Conservation (phyloP, 2,113 vertebrate genomes). For the Ictalurus punctatus region DNA sequence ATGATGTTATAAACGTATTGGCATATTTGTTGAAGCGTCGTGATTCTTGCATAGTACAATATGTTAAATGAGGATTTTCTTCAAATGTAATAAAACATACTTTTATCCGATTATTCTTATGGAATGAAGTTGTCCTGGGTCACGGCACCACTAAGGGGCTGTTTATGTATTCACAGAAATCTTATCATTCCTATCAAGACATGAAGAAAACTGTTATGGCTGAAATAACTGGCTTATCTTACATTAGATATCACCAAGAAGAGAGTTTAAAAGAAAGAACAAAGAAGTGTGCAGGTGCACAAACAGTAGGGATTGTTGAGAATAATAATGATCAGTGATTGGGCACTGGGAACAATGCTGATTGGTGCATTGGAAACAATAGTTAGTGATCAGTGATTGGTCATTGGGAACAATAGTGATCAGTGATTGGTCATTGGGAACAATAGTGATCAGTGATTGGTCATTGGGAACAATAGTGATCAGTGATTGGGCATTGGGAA, state of each 20-base stretch:
- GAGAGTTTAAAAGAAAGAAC: not conserved
- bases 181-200: not conserved
- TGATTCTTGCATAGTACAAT: too few species aligned
- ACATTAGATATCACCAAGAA: not conserved
- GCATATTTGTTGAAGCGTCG: not conserved
- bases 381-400: not conserved
- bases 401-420: not conserved
- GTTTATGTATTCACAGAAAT: not conserved
- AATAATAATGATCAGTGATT: not conserved
- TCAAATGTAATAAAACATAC: not conserved
- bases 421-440: not conserved
- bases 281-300: not conserved
- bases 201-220: not conserved
- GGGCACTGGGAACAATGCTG: not conserved
- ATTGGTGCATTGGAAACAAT: not conserved
- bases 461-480: not conserved
- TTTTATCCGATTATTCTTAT: not conserved
- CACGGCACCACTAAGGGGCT: not conserved
- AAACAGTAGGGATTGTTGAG: not conserved
- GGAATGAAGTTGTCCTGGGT: not conserved
- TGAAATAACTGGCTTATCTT: not conserved
- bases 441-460: not conserved
- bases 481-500: not conserved
- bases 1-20: not conserved
- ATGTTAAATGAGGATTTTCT: not conserved